Conservation (phyloP, 1,140 invertebrate species). For the Drosophila eugracilis region DNA sequence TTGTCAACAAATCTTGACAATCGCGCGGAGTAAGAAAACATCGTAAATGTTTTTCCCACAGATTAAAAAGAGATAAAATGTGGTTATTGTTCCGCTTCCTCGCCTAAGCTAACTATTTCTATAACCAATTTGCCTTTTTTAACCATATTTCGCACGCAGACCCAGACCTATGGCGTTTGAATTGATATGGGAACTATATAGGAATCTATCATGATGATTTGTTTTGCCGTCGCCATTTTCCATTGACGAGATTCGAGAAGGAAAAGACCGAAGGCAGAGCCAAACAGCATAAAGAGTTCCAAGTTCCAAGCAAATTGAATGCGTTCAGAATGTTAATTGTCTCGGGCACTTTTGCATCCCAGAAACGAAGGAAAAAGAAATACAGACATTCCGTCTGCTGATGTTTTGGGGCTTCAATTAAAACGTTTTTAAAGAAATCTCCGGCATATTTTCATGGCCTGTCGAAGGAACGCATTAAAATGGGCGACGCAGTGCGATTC, state of each 20-base stretch:
- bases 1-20: constrained; percentile 43
- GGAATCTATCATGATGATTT: constrained; percentile 14
- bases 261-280: constrained; percentile 9
- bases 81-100: constrained; percentile 40
- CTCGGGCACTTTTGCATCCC: constrained; percentile 74
- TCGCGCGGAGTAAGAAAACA: constrained; percentile 31
- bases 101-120: constrained; percentile 40
- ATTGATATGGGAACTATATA: constrained; percentile 11
- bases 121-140: constrained; percentile 15
- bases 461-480: constrained; percentile 81
- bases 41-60: constrained; percentile 59
- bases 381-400: constrained; percentile 77
- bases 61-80: constrained; percentile 50
- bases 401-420: constrained; percentile 72
- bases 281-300: constrained; percentile 44
- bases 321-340: constrained; percentile 77
- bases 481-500: constrained; percentile 65
- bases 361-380: constrained; percentile 74
- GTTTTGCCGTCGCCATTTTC: constrained; percentile 57
- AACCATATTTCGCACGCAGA: constrained; percentile 37
- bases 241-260: not conserved
- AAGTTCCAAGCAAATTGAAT: constrained; percentile 73
- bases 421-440: constrained; percentile 78
- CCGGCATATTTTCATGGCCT: constrained; percentile 80
- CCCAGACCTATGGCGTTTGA: constrained; percentile 6